A percentile compares a stretch with the other conserved stretches of the same genome.
Conservation (phyloP, 2,113 vertebrate species). For the Vicugna pacos region DNA sequence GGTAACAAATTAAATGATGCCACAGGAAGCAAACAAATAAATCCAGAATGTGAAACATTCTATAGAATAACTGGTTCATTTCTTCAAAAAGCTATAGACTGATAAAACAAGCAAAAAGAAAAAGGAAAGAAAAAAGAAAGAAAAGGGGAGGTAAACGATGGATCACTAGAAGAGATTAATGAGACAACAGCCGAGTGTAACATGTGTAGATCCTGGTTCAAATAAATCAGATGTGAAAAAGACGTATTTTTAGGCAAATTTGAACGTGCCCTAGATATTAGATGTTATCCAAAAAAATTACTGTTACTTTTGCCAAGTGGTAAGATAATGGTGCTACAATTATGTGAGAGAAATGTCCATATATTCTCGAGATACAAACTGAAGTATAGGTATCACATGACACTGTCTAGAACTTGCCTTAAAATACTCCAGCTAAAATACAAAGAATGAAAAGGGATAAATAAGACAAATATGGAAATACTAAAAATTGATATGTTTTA, state of each 20-base stretch:
- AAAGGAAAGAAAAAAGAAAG: background rate
- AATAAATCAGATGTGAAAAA: background rate
- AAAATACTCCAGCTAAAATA: constrained; percentile 43
- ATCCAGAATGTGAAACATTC: background rate
- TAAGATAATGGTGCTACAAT: background rate
- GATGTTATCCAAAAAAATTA: background rate
- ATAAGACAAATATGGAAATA: background rate
- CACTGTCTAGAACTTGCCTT: background rate
- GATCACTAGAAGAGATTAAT: constrained; percentile 2
- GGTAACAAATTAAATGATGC: constrained; percentile 23
- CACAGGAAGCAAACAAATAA: background rate
- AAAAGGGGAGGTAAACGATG: background rate
- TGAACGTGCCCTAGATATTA: background rate
- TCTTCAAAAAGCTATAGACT: background rate
- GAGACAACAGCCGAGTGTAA: background rate
- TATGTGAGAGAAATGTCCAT: background rate
- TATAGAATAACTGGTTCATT: background rate
- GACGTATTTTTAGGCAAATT: background rate
- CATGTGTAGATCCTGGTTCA: background rate
- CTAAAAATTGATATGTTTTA: background rate
- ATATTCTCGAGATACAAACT: background rate
- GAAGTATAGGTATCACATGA: background rate
- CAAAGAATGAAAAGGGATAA: constrained; percentile 24
- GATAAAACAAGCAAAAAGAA: background rate
- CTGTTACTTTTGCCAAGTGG: background rate